A percentile compares a stretch with the other conserved stretches of the same genome.
Conservation (phyloP, 2,888 invertebrate species). For the Ectemnius lituratus region DNA sequence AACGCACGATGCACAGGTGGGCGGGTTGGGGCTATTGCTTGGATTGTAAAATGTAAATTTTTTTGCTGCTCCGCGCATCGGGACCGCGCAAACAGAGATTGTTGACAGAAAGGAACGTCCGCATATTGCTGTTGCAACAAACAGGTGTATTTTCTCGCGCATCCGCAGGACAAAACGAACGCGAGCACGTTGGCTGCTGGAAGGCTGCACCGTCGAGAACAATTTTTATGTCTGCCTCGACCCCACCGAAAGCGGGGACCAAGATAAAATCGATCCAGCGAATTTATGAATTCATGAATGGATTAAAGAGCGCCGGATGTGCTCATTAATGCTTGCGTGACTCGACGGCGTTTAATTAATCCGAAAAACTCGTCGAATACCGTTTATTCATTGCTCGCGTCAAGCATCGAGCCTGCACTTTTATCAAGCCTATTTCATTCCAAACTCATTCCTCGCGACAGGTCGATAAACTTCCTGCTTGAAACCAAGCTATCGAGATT, state of each 20-base stretch:
- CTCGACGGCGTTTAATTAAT: neutral
- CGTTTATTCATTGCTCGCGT: neutral
- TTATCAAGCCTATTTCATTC: neutral
- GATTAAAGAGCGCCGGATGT: neutral
- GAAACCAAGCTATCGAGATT: neutral
- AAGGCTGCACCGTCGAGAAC: slow-evolving; percentile 1
- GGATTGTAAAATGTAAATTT: slow-evolving; percentile 14
- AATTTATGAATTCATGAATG: neutral
- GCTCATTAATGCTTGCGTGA: slow-evolving; percentile 2
- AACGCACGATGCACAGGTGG: too few species aligned
- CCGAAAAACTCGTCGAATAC: neutral
- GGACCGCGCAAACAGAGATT: slow-evolving; percentile 18
- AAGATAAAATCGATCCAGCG: slow-evolving; percentile 12
- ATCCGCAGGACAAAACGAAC: slow-evolving; percentile 12
- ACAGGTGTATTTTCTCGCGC: slow-evolving; percentile 20
- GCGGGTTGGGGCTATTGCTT: neutral
- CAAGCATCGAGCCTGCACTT: neutral
- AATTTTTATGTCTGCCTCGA: slow-evolving; percentile 10
- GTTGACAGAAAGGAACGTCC: slow-evolving; percentile 28
- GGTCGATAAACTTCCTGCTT: neutral
- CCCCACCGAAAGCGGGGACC: neutral
- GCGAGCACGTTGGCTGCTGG: neutral
- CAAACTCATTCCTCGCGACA: neutral
- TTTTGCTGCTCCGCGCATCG: neutral
- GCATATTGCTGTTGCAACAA: slow-evolving; percentile 28